Evolutionary conservation across 2,797 vertebrate species (phyloP), one percentile per base, ranked within the genome.

Genomic region (Catharus ustulatus): DNA sequence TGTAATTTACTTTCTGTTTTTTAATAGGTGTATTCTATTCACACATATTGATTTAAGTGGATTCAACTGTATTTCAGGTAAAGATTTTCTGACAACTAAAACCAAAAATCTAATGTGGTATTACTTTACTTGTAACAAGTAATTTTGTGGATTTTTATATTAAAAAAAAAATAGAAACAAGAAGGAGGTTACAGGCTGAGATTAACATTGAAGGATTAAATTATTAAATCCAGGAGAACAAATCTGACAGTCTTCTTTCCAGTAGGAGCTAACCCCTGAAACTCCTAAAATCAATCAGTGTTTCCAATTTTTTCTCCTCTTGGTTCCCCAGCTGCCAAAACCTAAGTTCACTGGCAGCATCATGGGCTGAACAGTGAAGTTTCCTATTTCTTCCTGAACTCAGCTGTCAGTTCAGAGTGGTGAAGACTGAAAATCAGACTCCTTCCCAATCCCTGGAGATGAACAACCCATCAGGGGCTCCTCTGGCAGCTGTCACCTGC

Each of bases 11-110:
- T 46, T 83, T 87, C 93, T 81, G 59, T 91, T 89, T 96, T 89
- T 95, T 92, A 95, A 95, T 91, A 87, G 82, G 82, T 94, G 48
- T 76, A 73, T 92, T 96, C 73, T 66, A 48, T 89, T 94, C 96
- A 69, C 77, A 85, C 57, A 21, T 96, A 97, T 97, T 94, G 96
- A 97, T 97, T 96, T 92, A 90, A 91, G 68, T 55, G 46, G 43
- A 85, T 88, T 95, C 92, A 67, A 40, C 90, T 89, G 86, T 96
- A 96, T 95, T 96, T 97, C 95, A 97, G 55, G 29, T 94, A 97
- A 97, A 79, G 96, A 97, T 97, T 97, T 97, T 95, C 95, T 96
- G 96, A 92, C 97, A 95, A 89, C 62, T 38, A 45, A 90, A 91
- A 92, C 18, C 51, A 94, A 94, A 94, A 95, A 84, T 88, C 59